A percentile compares a stretch with the other conserved stretches of the same genome.
Evolutionary conservation across 2,113 vertebrate species (phyloP).

Genomic region (Heloderma charlesbogerti): DNA sequence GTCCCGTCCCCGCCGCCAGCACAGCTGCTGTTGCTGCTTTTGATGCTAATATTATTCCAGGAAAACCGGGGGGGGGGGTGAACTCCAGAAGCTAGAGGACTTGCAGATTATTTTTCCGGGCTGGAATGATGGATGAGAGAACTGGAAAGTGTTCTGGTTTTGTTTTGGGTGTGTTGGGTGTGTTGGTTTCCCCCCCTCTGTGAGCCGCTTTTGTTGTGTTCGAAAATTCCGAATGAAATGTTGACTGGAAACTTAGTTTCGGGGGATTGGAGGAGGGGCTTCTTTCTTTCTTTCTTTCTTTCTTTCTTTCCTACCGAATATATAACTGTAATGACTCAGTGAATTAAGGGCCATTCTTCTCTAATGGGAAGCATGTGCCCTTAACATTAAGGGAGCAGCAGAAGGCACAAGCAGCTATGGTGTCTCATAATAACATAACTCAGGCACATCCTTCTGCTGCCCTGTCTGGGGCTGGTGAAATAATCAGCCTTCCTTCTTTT

Average conservation of each 20-base stretch:
- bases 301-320: neutral
- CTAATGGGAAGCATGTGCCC: conserved; percentile 59
- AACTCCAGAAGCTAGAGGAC: neutral
- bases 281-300: neutral
- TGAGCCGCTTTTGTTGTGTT: neutral
- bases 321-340: neutral
- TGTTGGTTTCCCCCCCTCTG: neutral
- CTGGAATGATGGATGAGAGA: neutral
- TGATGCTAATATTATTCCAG: neutral
- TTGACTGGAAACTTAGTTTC: neutral
- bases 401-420: neutral
- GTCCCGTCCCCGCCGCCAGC: neutral
- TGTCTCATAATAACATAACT: neutral
- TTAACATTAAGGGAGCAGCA: neutral
- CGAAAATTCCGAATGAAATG: conserved; percentile 10
- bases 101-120: neutral
- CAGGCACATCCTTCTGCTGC: conserved; percentile 27
- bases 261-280: neutral
- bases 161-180: neutral
- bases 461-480: conserved; percentile 42
- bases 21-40: neutral
- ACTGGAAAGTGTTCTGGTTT: neutral
- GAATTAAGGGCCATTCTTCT: conserved; percentile 15
- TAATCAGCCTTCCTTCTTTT: conserved; percentile 15
- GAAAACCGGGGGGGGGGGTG: too few relatives aligned